Base-by-base conservation (phyloP, 2,888 invertebrate genomes). In the Galeruca laticollis region DNA sequence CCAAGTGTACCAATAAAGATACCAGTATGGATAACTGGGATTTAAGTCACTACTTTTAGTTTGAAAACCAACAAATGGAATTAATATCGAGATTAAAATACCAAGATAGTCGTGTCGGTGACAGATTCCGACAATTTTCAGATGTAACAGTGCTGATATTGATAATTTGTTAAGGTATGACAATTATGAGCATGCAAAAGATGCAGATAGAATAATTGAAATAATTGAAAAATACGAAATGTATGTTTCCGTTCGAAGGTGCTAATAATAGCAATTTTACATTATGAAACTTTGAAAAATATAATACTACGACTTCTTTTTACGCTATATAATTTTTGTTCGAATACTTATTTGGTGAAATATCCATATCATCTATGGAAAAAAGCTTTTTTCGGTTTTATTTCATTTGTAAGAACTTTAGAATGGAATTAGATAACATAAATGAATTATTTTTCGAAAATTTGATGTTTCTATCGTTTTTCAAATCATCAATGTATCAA, bases 171-270 rank as follows among this genome's bases (percentile, higher is more conserved):
- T n/a, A n/a, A 52, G 26, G 10, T 49, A 63, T 61, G 69, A 64
- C 71, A 73, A 73, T 74, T 73, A 74, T 59, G 62, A 68, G 61
- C 74, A 74, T 74, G 74, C 74, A 59, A 74, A 72, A 72, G 70
- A 71, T 72, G 60, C 56, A 71, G 73, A 73, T 71, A 64, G 68
- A 66, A 64, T 54, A 54, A 68, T 59, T 52, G 5, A 52, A 68
- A 72, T 70, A 68, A 72, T 72, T 43, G 60, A 26, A 56, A 67
- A 65, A 67, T 20, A 26, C 61, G 43, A 51, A 40, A 61, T 62
- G 62, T 62, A 69, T 60, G 35, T 69, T 52, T 69, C 67, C 67
- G 63, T 60, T 52, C 37, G 49, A 3, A 47, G 35, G 31, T 26
- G 15, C 2, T 40, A 40, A 40, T n/a, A n/a, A n/a, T n/a, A n/a